phyloP scores from a whole-genome alignment of 2,888 invertebrate species.

The Xanthorhoe designata region DNA sequence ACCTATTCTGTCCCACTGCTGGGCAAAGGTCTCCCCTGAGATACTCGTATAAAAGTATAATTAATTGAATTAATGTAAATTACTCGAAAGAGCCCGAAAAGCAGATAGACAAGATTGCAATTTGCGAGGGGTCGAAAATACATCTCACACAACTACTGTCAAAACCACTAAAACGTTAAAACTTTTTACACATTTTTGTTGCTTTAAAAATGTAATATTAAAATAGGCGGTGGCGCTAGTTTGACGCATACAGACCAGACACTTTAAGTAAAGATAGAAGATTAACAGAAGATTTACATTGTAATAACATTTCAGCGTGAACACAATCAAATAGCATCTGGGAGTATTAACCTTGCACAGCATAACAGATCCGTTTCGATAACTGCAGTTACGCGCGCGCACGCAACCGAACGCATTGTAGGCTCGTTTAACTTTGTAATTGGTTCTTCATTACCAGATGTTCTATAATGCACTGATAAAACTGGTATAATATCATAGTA shows the following conservation, averaged over 20 bases:
- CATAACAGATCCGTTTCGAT: constrained; percentile 18
- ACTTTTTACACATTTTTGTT: too few species aligned
- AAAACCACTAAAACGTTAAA: too few species aligned
- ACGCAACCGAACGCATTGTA: constrained; percentile 13
- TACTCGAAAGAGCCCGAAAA: too few species aligned
- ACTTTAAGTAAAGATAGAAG: constrained; percentile 1
- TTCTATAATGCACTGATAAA: not conserved
- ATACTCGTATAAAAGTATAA: too few species aligned
- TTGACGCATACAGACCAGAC: too few species aligned
- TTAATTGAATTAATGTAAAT: too few species aligned
- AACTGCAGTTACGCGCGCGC: constrained; percentile 13
- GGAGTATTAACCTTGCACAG: constrained; percentile 24
- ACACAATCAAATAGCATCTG: constrained; percentile 20
- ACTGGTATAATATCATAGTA: not conserved
- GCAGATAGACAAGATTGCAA: too few species aligned
- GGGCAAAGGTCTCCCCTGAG: too few species aligned
- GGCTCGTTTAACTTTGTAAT: constrained; percentile 16
- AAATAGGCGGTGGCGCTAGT: too few species aligned
- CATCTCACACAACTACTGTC: too few species aligned
- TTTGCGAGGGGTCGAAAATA: too few species aligned
- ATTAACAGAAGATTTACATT: not conserved
- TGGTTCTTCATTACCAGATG: not conserved
- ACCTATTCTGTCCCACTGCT: too few species aligned
- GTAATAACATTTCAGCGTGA: constrained; percentile 1
- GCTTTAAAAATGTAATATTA: not conserved